Evolutionary conservation across 2,113 vertebrate genomes (phyloP).

Genomic region (Brachionichthys hirsutus): DNA sequence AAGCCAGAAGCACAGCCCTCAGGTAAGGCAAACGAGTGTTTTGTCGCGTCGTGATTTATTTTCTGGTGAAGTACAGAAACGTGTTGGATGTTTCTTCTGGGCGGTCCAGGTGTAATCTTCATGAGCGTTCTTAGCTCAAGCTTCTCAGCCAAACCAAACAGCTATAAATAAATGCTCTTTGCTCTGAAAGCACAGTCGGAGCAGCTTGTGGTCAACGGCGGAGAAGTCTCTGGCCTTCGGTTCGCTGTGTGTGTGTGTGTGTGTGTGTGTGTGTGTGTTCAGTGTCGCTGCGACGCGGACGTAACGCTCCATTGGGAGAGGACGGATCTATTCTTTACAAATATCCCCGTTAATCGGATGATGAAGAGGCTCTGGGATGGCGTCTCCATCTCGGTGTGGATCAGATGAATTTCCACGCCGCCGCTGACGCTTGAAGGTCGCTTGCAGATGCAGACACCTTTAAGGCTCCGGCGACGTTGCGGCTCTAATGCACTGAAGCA

Average conservation of each 20-base stretch:
- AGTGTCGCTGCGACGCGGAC: neutral
- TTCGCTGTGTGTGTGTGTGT: too few relatives aligned
- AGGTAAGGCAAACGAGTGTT: constrained; percentile 82
- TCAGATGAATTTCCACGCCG: neutral
- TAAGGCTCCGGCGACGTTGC: constrained; percentile 15
- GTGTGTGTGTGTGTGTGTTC: neutral
- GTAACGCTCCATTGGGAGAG: too few relatives aligned
- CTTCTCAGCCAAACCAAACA: neutral
- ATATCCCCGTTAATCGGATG: too few relatives aligned
- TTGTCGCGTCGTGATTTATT: constrained; percentile 2
- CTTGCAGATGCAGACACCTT: constrained; percentile 1
- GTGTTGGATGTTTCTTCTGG: neutral
- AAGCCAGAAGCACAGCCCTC: constrained; percentile 85
- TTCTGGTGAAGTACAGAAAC: neutral
- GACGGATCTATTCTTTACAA: too few relatives aligned
- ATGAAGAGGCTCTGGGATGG: too few relatives aligned
- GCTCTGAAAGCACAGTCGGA: constrained; percentile 10
- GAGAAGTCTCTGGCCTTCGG: neutral
- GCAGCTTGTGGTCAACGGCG: neutral
- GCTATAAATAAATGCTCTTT: constrained; percentile 24
- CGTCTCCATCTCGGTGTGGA: neutral
- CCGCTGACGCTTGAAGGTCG: constrained; percentile 30
- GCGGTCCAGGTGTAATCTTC: neutral
- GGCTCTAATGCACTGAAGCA: constrained; percentile 41
- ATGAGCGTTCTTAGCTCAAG: neutral